Evolutionary conservation across 1,140 invertebrate genomes (phyloP).

Genomic region (Drosophila pallidifrons): DNA sequence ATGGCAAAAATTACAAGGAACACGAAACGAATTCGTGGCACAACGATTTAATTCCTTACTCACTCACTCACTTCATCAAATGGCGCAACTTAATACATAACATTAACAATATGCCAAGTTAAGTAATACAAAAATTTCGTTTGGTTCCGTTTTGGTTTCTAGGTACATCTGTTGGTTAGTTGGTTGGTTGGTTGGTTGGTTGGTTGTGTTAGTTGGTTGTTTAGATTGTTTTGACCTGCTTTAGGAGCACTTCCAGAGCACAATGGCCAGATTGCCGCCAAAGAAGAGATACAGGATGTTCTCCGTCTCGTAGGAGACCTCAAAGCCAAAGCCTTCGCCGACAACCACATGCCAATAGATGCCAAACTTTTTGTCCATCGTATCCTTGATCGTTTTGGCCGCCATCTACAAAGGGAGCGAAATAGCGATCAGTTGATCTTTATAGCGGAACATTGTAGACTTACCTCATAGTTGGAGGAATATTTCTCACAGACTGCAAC

Average conservation of each 20-base stretch:
- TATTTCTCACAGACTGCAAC: slow-evolving; percentile 97
- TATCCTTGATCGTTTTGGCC: slow-evolving; percentile 96
- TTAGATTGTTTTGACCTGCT: slow-evolving; percentile 33
- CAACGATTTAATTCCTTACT: slow-evolving; percentile 10
- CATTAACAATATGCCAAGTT: slow-evolving; percentile 51
- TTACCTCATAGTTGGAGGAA: slow-evolving; percentile 92
- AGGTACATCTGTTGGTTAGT: slow-evolving; percentile 47
- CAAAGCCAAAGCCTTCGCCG: slow-evolving; percentile 97
- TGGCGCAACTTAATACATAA: slow-evolving; percentile 39
- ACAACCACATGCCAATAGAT: slow-evolving; percentile 96
- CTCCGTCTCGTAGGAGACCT: slow-evolving; percentile 95
- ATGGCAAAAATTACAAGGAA: slow-evolving; percentile 27
- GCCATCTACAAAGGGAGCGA: slow-evolving; percentile 86
- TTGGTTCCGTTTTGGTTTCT: slow-evolving; percentile 45
- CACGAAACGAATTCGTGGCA: slow-evolving; percentile 17
- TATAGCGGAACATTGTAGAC: background rate
- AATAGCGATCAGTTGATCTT: background rate
- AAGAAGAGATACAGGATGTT: slow-evolving; percentile 97
- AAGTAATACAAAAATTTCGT: slow-evolving; percentile 56
- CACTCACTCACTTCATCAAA: background rate
- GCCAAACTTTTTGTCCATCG: slow-evolving; percentile 97
- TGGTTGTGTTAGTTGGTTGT: slow-evolving; percentile 27
- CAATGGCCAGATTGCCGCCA: slow-evolving; percentile 94
- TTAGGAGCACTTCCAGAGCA: slow-evolving; percentile 95
- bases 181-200: slow-evolving; percentile 41